Base-by-base conservation (phyloP, 2,113 vertebrate species). In the Climacteris rufus region DNA sequence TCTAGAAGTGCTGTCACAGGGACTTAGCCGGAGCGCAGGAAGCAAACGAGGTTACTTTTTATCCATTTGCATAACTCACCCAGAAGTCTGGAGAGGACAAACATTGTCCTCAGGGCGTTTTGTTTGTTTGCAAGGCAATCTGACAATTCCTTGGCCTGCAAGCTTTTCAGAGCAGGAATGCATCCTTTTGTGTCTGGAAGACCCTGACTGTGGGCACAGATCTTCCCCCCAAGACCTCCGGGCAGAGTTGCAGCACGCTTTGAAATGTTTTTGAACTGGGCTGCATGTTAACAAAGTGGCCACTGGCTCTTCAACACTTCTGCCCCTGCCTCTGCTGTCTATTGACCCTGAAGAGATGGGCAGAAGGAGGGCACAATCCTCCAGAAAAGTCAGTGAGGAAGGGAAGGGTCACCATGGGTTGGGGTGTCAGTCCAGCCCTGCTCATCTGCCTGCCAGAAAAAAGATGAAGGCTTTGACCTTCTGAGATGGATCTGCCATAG, bases 131-230 rank as follows among this genome's bases (percentile, higher is more conserved):
- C 45, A 56, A 74, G 76, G 80, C 80, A 66, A 37, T 60, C 56
- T 68, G 54, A 76, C 79, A 50, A 54, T 21, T 88, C 54, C 47
- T 83, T 74, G 60, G 91, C 64, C 65, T 68, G 47, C 42, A 47
- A 81, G n/a, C 56, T 61, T 65, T 74, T 57, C 66, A 37, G 82
- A 57, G 72, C 70, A 86, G 61, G 77, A 91, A 93, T 45, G 42
- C n/a, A 44, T 88, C 91, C 59, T 80, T 96, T 76, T 92, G 89
- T 89, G 76, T 70, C 83, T 80, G 68, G 37, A 90, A 59, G 50
- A 95, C 90, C 72, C 28, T 0, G 0, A 60, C 40, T 63, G 45
- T 6, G 22, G 86, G 50, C 68, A 49, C 28, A 69, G 50, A 61
- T 82, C 59, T 56, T 91, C 72, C 40, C 72, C 40, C 59, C 59